Conservation (phyloP, 2,113 vertebrate species). For the Nematolebias whitei region DNA sequence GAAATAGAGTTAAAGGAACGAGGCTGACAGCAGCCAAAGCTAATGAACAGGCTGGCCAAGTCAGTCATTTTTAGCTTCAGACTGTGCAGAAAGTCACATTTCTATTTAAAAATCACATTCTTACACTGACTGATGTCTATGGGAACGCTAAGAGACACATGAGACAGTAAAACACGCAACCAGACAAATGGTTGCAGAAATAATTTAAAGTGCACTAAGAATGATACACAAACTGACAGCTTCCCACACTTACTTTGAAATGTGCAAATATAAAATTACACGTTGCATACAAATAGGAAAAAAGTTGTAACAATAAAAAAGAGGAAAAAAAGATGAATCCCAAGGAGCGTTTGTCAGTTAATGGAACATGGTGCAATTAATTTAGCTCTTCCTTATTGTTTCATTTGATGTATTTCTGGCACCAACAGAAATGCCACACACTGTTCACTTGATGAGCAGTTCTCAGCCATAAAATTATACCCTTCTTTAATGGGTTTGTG, state of each 20-base stretch:
- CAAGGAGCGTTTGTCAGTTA: slow-evolving; percentile 27
- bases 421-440: slow-evolving; percentile 56
- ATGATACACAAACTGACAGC: background rate
- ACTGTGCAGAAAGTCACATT: slow-evolving; percentile 12
- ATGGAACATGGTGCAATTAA: slow-evolving; percentile 47
- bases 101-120: slow-evolving; percentile 55
- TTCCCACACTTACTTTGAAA: background rate
- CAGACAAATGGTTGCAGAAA: slow-evolving; percentile 5
- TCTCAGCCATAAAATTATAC: slow-evolving; percentile 66
- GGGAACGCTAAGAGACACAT: slow-evolving; percentile 16
- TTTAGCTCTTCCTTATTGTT: slow-evolving; percentile 58
- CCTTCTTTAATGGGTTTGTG: slow-evolving; percentile 56
- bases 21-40: slow-evolving; percentile 66
- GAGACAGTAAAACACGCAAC: slow-evolving; percentile 11
- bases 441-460: slow-evolving; percentile 75
- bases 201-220: slow-evolving; percentile 1
- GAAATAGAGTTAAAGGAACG: slow-evolving; percentile 47
- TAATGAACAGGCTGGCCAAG: slow-evolving; percentile 64
- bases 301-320: background rate
- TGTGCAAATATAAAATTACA: background rate
- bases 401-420: slow-evolving; percentile 63
- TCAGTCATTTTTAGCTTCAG: slow-evolving; percentile 39
- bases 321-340: slow-evolving; percentile 12
- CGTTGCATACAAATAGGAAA: background rate
- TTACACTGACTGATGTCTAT: slow-evolving; percentile 27